These are phyloP conservation scores for Lamprologus tigripictilis DNA, from an alignment of 2,113 vertebrate species.

Conservation along the genomic window DNA sequence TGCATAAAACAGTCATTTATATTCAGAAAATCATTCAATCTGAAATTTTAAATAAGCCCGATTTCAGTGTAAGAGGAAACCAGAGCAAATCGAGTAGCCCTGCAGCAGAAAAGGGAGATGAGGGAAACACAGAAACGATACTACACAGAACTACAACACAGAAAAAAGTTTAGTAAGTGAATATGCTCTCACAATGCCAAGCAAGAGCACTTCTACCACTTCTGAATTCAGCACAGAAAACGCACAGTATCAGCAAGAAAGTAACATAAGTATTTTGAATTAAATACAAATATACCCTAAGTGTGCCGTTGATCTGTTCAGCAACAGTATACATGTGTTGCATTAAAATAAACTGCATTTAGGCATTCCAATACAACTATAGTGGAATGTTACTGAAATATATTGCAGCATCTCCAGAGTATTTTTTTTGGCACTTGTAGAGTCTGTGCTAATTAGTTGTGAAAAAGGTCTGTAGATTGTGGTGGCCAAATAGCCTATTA, in stretches of 20 bases:
- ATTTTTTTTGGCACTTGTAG: not conserved
- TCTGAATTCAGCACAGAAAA: not conserved
- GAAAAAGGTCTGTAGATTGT: not conserved
- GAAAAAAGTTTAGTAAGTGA: not conserved
- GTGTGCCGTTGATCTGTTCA: not conserved
- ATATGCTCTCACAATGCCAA: not conserved
- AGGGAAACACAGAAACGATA: not conserved
- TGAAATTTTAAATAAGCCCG: not conserved
- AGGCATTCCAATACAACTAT: not conserved
- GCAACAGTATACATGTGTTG: not conserved
- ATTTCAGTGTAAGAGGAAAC: not conserved
- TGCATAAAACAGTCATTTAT: not conserved
- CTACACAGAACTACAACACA: not conserved
- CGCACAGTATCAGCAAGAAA: not conserved
- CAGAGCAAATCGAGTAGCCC: not conserved
- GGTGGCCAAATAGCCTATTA: slow-evolving; percentile 16
- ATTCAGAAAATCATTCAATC: not conserved
- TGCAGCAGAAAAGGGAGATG: not conserved
- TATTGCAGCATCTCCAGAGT: not conserved
- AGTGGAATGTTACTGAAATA: not conserved
- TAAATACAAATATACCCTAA: not conserved
- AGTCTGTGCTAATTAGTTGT: slow-evolving; percentile 3
- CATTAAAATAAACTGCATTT: not conserved
- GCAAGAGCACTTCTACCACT: not conserved
- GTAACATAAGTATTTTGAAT: not conserved